Percentiles rank a stretch among this genome's conserved stretches.
These are phyloP conservation scores for Uria lomvia DNA, from an alignment of 2,113 vertebrate species.

Conservation along the genomic window DNA sequence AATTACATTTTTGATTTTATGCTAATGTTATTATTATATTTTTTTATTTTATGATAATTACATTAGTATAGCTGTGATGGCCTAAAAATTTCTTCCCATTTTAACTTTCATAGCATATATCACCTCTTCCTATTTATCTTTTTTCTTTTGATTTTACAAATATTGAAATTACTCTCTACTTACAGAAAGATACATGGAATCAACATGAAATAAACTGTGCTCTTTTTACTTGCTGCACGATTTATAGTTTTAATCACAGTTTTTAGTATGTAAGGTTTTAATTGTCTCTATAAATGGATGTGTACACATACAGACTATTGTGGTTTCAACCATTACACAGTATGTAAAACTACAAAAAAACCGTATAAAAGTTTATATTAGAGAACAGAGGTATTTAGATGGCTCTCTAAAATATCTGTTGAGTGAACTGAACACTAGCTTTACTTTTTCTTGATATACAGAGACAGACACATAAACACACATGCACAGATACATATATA, in stretches of 20 bases:
- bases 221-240: background rate
- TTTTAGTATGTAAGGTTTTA: background rate
- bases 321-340: background rate
- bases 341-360: background rate
- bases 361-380: background rate
- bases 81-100: background rate
- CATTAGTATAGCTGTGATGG: background rate
- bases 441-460: background rate
- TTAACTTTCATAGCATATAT: background rate
- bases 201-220: background rate
- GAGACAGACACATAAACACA: background rate
- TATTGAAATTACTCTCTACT: background rate
- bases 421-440: background rate
- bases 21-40: too few relatives aligned
- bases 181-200: background rate
- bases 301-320: background rate
- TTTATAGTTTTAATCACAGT: background rate
- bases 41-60: background rate
- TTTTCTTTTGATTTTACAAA: background rate
- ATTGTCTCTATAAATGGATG: background rate
- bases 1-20: background rate
- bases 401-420: background rate
- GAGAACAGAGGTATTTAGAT: background rate
- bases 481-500: rapidly evolving
- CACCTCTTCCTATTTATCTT: background rate